These are phyloP conservation scores for Motacilla alba DNA, from an alignment of 2,113 vertebrate species.

Conservation along the genomic window DNA sequence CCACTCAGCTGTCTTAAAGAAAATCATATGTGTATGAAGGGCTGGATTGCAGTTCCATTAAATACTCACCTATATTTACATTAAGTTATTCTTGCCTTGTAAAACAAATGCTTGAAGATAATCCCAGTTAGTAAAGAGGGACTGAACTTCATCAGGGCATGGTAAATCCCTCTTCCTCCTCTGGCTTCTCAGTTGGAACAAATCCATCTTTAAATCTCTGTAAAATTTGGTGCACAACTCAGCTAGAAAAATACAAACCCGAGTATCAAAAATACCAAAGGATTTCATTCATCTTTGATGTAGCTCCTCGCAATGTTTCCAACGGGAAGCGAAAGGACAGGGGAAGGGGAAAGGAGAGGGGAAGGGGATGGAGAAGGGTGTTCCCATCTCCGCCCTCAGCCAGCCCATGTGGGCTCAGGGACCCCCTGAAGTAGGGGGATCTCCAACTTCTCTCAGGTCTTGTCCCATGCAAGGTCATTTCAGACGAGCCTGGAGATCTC, in stretches of 20 bases:
- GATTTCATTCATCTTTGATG: background rate
- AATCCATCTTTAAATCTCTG: background rate
- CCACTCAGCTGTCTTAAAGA: background rate
- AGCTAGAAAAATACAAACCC: background rate
- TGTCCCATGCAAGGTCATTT: fast-evolving
- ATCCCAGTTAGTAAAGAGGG: background rate
- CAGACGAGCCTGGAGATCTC: background rate
- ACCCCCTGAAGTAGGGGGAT: fast-evolving
- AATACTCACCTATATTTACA: background rate
- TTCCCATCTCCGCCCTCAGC: background rate
- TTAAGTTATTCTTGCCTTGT: background rate
- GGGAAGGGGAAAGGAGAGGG: fast-evolving
- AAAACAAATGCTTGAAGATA: background rate
- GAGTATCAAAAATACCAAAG: background rate
- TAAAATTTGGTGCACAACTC: background rate
- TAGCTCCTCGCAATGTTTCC: background rate
- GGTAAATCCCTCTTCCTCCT: background rate
- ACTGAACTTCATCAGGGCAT: background rate
- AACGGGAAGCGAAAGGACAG: too few species aligned
- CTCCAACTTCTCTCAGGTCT: background rate
- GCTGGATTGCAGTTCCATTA: background rate
- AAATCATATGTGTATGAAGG: background rate
- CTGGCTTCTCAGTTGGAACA: background rate
- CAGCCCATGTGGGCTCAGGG: background rate
- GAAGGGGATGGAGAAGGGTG: background rate